Base-by-base conservation (phyloP, 64 coral and sea anemone species). In the Hydrozoanthus tunicans region DNA sequence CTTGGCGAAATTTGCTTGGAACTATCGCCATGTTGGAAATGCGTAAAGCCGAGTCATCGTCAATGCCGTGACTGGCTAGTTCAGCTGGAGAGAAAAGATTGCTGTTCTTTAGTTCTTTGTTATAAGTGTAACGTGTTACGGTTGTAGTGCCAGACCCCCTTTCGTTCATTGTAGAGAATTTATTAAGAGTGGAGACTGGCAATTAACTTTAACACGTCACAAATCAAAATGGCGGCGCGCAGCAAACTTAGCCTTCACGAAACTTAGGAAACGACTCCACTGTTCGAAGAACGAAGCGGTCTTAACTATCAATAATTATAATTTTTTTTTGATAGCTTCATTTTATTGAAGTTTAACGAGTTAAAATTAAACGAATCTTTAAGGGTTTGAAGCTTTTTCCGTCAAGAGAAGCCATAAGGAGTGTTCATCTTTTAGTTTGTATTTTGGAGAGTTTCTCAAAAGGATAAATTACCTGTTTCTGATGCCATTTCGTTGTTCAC, bases 401-500 rank as follows among this genome's bases (percentile, higher is more conserved):
- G 32, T 43, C 32, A 43, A 43, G 32, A 43, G 32, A 43, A 43
- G 32, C 32, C 32, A 43, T 43, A 43, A 64, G 62, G 13, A 64
- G 62, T 7, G 13, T 7, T 64, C 7, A 64, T 9, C 13, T 64
- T 0, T 14, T 64, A 14, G 7, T 64, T 64, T 64, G 13, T 9
- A 64, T 14, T 14, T 9, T 64, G 7, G 2, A 7, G 62, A 64
- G 7, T 9, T 9, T 9, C 62, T 9, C 62, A 7, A 43, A 10
- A 32, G 25, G 11, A 11, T 15, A 43, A 54, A 74, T 10, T 81
- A 96, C 95, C 92, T 72, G 95, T 89, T 69, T 96, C 95, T 67
- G 95, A 79, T 23, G 95, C 95, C 95, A 96, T 94, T 64, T 96
- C 95, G 56, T 94, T 96, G 72, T 88, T 96, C 13, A 96, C 91